Evolutionary conservation across 2,888 invertebrate genomes (phyloP).

Genomic region (Dichetophora obliterata): DNA sequence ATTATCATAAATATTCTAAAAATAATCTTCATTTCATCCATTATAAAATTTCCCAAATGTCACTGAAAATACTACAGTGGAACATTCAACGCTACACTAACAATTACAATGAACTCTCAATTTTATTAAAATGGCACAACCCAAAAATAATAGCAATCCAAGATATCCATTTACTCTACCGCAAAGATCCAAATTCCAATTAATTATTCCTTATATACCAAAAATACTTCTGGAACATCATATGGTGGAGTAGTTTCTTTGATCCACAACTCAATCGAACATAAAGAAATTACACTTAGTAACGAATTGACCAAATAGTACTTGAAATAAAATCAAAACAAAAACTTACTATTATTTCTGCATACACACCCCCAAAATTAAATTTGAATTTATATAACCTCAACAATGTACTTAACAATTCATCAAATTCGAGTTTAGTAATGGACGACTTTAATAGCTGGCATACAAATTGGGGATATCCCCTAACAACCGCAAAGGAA

Average conservation of each 20-base stretch:
- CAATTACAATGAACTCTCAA: background rate
- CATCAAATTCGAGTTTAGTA: background rate
- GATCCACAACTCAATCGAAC: conserved; percentile 7
- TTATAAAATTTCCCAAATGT: background rate
- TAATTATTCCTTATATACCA: background rate
- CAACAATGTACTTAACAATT: background rate
- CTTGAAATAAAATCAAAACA: background rate
- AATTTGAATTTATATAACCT: background rate
- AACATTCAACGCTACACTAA: conserved; percentile 5
- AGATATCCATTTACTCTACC: background rate
- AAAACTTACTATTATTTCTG: background rate
- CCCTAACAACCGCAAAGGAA: background rate
- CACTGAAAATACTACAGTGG: conserved; percentile 10
- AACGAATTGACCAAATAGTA: background rate
- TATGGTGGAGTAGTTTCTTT: conserved; percentile 3
- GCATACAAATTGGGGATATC: conserved; percentile 14
- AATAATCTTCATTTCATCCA: background rate
- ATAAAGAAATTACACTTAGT: background rate
- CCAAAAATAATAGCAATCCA: conserved; percentile 7
- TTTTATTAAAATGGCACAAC: background rate
- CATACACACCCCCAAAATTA: background rate
- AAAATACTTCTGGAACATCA: background rate
- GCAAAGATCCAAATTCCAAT: background rate
- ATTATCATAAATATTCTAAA: background rate
- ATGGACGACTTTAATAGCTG: conserved; percentile 14